Evolutionary conservation across 2,113 vertebrate genomes (phyloP).

Genomic region (Gallinago undulata): DNA sequence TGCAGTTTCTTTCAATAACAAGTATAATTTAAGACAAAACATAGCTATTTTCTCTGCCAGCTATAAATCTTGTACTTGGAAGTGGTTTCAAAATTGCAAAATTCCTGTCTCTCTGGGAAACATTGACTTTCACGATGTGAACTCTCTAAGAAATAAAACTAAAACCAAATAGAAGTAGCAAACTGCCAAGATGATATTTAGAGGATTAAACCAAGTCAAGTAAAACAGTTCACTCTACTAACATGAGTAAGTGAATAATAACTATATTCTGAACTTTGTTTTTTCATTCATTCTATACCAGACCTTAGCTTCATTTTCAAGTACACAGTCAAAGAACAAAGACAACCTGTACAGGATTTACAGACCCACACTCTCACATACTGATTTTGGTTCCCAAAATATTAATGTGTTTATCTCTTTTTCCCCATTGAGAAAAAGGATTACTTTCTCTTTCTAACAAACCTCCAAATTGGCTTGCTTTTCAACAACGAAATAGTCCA

Average conservation of each 20-base stretch:
- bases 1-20: constrained; percentile 44
- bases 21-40: constrained; percentile 44
- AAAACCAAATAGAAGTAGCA: not conserved
- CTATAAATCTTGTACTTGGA: constrained; percentile 18
- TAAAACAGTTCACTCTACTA: not conserved
- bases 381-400: not conserved
- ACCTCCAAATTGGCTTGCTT: not conserved
- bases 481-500: not conserved
- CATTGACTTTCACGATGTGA: not conserved
- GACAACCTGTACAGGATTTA: not conserved
- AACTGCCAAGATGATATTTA: not conserved
- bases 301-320: not conserved
- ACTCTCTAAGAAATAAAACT: not conserved
- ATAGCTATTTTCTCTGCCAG: constrained; percentile 5
- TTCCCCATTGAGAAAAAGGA: not conserved
- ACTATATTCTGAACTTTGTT: not conserved
- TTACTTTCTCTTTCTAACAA: constrained; percentile 9
- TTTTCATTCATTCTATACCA: not conserved
- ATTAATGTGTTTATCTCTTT: not conserved
- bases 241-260: not conserved
- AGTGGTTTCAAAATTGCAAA: constrained; percentile 19
- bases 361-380: not conserved
- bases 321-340: not conserved
- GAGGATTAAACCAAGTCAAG: not conserved
- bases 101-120: constrained; percentile 2